Percentiles rank a stretch among this genome's conserved stretches.
Conservation (phyloP, 2,113 vertebrate genomes). For the Malaclemys terrapin region DNA sequence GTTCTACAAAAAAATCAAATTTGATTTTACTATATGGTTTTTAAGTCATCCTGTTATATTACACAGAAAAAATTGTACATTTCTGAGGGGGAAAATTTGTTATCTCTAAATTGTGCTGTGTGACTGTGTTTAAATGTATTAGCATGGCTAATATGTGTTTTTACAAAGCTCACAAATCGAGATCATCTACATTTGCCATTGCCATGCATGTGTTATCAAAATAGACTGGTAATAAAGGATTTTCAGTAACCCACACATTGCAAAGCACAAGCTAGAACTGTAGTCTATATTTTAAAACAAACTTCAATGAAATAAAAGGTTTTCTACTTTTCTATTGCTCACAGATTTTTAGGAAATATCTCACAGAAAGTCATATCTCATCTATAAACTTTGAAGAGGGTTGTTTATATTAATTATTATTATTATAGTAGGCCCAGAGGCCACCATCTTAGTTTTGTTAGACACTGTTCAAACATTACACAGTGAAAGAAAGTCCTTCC, state of each 20-base stretch:
- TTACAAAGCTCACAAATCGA: fast-evolving
- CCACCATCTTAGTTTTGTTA: no score
- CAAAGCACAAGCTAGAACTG: not conserved
- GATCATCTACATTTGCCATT: fast-evolving
- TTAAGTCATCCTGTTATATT: not conserved
- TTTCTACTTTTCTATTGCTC: not conserved
- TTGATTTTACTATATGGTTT: fast-evolving
- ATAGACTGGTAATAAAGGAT: fast-evolving
- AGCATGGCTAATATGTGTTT: fast-evolving
- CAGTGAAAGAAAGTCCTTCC: no score
- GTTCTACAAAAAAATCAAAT: not conserved
- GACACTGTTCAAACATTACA: no score
- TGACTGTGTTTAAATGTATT: not conserved
- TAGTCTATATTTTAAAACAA: not conserved
- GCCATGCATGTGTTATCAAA: not conserved
- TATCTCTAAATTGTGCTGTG: not conserved
- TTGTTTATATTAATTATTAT: no score
- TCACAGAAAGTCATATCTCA: not conserved
- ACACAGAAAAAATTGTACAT: not conserved
- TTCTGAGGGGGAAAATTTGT: not conserved
- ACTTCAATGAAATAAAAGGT: not conserved
- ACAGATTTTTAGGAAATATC: no score
- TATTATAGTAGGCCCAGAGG: no score
- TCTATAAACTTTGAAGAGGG: not conserved
- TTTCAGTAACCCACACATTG: not conserved